Conservation (phyloP, 2,113 vertebrate genomes). For the Pelmatolapia mariae region DNA sequence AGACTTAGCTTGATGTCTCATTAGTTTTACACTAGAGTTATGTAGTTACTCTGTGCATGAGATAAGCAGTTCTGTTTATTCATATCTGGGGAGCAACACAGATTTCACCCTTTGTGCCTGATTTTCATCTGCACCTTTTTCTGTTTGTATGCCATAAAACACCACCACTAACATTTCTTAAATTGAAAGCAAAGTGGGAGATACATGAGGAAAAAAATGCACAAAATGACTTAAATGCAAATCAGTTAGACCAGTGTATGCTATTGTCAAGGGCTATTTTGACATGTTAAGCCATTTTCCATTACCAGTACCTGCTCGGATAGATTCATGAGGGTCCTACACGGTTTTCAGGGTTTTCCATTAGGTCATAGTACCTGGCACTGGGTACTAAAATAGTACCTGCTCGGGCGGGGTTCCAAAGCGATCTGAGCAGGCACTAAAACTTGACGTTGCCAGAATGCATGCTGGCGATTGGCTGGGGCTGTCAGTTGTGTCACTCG, state of each 20-base stretch:
- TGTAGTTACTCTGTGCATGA: neutral
- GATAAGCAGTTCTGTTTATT: neutral
- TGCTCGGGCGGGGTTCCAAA: neutral
- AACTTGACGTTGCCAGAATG: neutral
- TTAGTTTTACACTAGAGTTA: neutral
- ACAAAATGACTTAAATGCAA: neutral
- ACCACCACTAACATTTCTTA: neutral
- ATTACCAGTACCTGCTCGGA: neutral
- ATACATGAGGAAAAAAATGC: neutral
- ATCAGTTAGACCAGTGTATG: neutral
- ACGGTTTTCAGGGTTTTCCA: neutral
- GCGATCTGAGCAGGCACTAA: neutral
- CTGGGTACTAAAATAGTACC: neutral
- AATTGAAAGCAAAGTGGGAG: neutral
- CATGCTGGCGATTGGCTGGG: neutral
- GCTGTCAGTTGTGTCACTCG: neutral
- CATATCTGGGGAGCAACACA: neutral
- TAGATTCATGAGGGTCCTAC: neutral
- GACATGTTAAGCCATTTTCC: neutral
- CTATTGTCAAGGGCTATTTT: neutral
- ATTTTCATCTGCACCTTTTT: neutral
- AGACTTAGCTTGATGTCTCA: neutral
- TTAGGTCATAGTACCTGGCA: neutral
- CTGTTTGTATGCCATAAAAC: neutral
- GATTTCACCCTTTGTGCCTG: neutral